Evolutionary conservation across 2,888 invertebrate species (phyloP).

Genomic region (Phoronis australis): DNA sequence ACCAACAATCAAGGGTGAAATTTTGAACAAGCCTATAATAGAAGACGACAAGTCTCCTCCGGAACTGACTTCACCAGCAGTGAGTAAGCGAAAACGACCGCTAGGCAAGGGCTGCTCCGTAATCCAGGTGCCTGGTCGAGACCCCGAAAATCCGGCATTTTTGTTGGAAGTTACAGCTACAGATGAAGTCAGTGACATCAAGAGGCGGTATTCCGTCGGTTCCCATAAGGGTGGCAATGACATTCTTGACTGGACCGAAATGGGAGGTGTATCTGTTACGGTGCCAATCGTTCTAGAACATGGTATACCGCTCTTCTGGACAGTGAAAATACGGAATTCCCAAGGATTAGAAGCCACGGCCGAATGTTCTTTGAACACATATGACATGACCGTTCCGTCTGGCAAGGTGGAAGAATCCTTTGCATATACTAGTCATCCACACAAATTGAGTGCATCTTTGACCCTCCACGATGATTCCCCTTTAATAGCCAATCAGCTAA

Average conservation of each 20-base stretch:
- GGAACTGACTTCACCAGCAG: too few relatives aligned
- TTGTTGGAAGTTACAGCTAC: constrained; percentile 19
- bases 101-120: constrained; percentile 19
- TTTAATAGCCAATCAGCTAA: constrained; percentile 12
- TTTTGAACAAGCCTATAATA: constrained; percentile 16
- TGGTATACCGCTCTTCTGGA: constrained; percentile 29
- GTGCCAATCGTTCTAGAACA: too few relatives aligned
- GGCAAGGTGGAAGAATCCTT: constrained; percentile 29
- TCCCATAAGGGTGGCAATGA: constrained; percentile 20
- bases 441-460: constrained; percentile 20
- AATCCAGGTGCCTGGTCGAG: constrained; percentile 18
- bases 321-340: constrained; percentile 28
- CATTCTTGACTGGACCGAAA: too few relatives aligned
- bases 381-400: constrained; percentile 30
- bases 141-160: constrained; percentile 21
- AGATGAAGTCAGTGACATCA: constrained; percentile 23
- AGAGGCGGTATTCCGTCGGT: constrained; percentile 22
- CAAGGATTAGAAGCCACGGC: constrained; percentile 21
- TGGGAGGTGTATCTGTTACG: too few relatives aligned
- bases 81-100: too few relatives aligned
- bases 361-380: constrained; percentile 25
- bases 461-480: constrained; percentile 29
- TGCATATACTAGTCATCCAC: constrained; percentile 25
- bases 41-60: constrained; percentile 19
- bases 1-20: constrained; percentile 15